Evolutionary conservation across 2,888 invertebrate species (phyloP).

Genomic region (Sphaerophoria taeniata): DNA sequence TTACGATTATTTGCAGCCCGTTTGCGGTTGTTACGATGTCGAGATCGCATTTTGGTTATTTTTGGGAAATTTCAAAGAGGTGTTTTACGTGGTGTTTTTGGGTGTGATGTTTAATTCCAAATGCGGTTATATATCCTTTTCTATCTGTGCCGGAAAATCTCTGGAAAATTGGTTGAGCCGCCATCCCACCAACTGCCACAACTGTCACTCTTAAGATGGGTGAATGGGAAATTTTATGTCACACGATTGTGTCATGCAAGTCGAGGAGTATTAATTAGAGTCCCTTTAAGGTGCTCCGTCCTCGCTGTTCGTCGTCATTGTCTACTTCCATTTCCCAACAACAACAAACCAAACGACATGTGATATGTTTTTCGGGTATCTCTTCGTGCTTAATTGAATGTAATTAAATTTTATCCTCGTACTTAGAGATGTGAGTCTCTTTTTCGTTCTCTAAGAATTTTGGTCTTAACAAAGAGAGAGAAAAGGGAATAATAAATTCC

Average conservation of each 20-base stretch:
- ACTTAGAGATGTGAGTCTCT: slow-evolving; percentile 46
- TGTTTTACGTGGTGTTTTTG: slow-evolving; percentile 25
- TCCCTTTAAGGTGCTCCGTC: slow-evolving; percentile 46
- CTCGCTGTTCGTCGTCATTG: too few relatives aligned
- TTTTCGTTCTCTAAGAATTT: not conserved
- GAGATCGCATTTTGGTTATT: slow-evolving; percentile 12
- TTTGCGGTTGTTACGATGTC: slow-evolving; percentile 28
- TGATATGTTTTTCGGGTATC: slow-evolving; percentile 29
- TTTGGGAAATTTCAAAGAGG: slow-evolving; percentile 23
- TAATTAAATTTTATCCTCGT: slow-evolving; percentile 71
- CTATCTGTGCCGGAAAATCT: slow-evolving; percentile 33
- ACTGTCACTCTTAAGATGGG: not conserved
- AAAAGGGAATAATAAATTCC: slow-evolving; percentile 48
- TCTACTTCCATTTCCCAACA: too few relatives aligned
- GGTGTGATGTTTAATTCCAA: slow-evolving; percentile 33
- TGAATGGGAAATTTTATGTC: slow-evolving; percentile 55
- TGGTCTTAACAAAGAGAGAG: not conserved
- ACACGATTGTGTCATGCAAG: slow-evolving; percentile 29
- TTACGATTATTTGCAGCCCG: slow-evolving; percentile 64
- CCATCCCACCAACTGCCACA: not conserved
- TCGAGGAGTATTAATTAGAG: slow-evolving; percentile 69
- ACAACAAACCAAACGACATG: not conserved
- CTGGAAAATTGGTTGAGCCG: slow-evolving; percentile 38
- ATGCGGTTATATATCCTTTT: slow-evolving; percentile 39
- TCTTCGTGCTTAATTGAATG: slow-evolving; percentile 61